Percentiles rank a stretch among this genome's conserved stretches.
Evolutionary conservation across 2,113 vertebrate species (phyloP).

Genomic region (Oxygymnocypris stewartii): DNA sequence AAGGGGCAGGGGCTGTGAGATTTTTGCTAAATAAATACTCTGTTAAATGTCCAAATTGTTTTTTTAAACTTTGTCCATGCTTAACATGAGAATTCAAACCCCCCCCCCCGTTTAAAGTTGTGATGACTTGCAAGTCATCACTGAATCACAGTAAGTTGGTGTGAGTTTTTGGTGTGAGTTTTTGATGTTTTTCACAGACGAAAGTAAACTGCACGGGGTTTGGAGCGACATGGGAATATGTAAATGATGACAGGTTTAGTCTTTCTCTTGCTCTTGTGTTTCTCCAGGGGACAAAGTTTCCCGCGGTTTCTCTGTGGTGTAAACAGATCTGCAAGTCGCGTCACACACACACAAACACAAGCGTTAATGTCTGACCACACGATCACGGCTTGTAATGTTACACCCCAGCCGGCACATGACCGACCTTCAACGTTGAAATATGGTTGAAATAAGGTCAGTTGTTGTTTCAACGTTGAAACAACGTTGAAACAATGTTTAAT

Average conservation of each 20-base stretch:
- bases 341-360: conserved; percentile 40
- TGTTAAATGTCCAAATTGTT: too few species aligned
- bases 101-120: too few species aligned
- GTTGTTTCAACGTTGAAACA: too few species aligned
- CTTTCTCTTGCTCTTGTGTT: background rate
- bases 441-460: too few species aligned
- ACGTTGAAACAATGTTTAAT: too few species aligned
- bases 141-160: too few species aligned
- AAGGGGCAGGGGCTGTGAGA: too few species aligned
- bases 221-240: background rate
- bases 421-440: too few species aligned
- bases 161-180: background rate
- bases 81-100: too few species aligned
- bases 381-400: conserved; percentile 3
- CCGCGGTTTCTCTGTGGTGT: background rate
- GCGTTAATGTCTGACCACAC: conserved; percentile 22
- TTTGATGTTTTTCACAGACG: background rate
- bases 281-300: background rate
- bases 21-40: too few species aligned
- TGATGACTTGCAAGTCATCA: background rate
- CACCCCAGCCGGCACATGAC: too few species aligned
- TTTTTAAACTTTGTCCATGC: too few species aligned
- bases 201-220: background rate
- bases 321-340: background rate
- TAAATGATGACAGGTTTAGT: background rate